Base-by-base conservation (phyloP, 2,888 invertebrate species). In the Brachyptera risi region DNA sequence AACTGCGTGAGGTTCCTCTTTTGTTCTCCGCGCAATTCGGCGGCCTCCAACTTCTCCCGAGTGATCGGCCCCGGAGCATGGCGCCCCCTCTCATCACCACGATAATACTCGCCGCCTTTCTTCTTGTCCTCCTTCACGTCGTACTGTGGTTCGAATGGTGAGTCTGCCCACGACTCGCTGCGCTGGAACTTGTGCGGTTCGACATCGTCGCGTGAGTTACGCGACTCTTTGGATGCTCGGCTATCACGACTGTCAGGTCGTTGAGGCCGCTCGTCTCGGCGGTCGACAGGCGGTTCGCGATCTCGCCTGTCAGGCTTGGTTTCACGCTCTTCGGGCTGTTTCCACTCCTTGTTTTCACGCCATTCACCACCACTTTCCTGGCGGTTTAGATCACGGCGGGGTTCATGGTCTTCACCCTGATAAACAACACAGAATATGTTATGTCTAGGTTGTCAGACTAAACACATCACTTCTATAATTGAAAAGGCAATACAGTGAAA, bases 41-140 rank as follows among this genome's bases (percentile, higher is more conserved):
- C 81, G 1, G 82, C 82, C 68, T 82, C 83, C 17, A 84, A 75
- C 66, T 81, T 80, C 60, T 84, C 83, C 63, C 81, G 78, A 0
- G 82, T 83, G 9, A 83, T 81, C 1, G 83, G 82, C 17, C 81
- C 82, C 0, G 82, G 81, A n/a, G 82, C 79, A 63, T 76, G 75
- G 15, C 35, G 47, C 7, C 57, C 37, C 38, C 54, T 47, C 7
- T 60, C 62, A 5, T 56, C 59, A 21, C 56, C 58, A 23, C 62
- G 59, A 23, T 57, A 61, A 40, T 60, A 60, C 3, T 65, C 65
- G 26, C 38, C 24, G 3, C 72, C 71, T 61, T 75, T 71, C 60
- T 73, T 71, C 64, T 72, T 73, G 47, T 76, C 74, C 35, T 60
- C 63, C 47, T 54, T 54, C 13, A 19, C 5, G 1, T 54, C 66